These are phyloP conservation scores for Branchipolynoe longqiensis DNA, from an alignment of 2,888 invertebrate species.

Conservation along the genomic window DNA sequence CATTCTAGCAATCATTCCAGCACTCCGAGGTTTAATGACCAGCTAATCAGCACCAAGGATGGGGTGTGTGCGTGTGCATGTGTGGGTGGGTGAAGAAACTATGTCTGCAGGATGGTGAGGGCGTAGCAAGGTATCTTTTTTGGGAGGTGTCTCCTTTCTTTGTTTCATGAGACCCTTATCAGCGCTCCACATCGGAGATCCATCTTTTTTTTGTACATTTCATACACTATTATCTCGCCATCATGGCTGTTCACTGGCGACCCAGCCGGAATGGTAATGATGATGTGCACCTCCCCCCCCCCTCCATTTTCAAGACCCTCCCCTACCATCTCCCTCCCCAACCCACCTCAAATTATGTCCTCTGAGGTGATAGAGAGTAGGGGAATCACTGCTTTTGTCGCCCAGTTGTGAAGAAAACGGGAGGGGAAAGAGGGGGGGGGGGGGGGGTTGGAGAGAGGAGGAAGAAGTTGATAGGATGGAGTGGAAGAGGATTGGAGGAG, in stretches of 20 bases:
- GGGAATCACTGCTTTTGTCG: slow-evolving; percentile 13
- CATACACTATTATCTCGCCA: slow-evolving; percentile 29
- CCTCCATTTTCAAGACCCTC: too few relatives aligned
- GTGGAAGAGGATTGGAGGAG: neutral
- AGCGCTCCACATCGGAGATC: slow-evolving; percentile 17
- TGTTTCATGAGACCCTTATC: slow-evolving; percentile 44
- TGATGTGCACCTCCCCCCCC: slow-evolving; percentile 5
- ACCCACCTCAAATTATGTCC: too few relatives aligned
- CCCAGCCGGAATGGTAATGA: slow-evolving; percentile 41
- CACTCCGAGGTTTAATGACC: too few relatives aligned
- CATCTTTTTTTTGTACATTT: slow-evolving; percentile 44
- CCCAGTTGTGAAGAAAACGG: slow-evolving; percentile 33
- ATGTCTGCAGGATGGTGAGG: too few relatives aligned
- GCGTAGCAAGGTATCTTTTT: too few relatives aligned
- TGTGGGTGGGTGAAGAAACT: too few relatives aligned
- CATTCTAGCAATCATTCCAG: too few relatives aligned
- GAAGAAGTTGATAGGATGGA: neutral
- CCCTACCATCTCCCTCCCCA: too few relatives aligned
- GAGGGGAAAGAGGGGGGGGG: neutral
- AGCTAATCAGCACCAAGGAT: too few relatives aligned
- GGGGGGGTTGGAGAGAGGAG: neutral
- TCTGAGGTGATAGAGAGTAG: neutral
- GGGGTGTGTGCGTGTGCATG: too few relatives aligned
- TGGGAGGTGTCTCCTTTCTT: too few relatives aligned
- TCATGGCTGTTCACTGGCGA: neutral